Percentiles rank a stretch among this genome's conserved stretches.
Evolutionary conservation across 2,113 vertebrate genomes (phyloP).

Genomic region (Tauraco erythrolophus): DNA sequence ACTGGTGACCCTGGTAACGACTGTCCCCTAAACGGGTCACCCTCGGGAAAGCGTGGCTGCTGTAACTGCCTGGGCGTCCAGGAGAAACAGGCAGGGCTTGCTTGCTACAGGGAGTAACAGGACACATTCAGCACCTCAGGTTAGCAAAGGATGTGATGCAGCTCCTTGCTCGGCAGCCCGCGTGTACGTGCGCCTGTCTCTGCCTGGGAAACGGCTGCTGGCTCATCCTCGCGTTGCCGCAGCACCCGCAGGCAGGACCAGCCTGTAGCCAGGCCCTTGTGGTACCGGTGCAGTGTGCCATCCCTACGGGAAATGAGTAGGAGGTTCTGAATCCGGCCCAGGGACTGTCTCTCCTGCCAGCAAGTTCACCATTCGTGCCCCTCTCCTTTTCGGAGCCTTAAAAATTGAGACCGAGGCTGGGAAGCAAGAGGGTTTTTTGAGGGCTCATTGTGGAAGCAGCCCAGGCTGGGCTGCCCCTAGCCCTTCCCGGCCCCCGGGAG

Average conservation of each 20-base stretch:
- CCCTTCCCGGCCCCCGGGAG: background rate
- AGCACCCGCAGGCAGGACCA: background rate
- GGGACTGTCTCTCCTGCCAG: background rate
- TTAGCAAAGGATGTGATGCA: background rate
- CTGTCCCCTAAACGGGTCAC: background rate
- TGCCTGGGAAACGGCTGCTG: background rate
- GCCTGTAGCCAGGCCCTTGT: background rate
- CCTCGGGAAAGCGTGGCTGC: background rate
- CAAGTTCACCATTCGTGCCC: background rate
- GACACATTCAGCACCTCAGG: background rate
- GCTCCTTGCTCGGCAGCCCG: background rate
- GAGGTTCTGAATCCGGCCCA: background rate
- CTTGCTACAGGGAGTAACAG: background rate
- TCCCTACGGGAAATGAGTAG: constrained; percentile 11
- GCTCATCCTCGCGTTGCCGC: background rate
- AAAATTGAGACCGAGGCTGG: constrained; percentile 14
- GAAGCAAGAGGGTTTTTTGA: background rate
- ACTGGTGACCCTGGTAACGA: background rate
- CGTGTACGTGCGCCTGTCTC: rapidly evolving
- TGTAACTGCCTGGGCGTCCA: background rate
- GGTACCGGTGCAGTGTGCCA: background rate
- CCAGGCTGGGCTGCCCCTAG: background rate
- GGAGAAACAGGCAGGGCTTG: background rate
- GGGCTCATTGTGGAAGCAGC: background rate
- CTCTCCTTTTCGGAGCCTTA: background rate